Base-by-base conservation (phyloP, 2,797 vertebrate species). In the Lateolabrax maculatus region DNA sequence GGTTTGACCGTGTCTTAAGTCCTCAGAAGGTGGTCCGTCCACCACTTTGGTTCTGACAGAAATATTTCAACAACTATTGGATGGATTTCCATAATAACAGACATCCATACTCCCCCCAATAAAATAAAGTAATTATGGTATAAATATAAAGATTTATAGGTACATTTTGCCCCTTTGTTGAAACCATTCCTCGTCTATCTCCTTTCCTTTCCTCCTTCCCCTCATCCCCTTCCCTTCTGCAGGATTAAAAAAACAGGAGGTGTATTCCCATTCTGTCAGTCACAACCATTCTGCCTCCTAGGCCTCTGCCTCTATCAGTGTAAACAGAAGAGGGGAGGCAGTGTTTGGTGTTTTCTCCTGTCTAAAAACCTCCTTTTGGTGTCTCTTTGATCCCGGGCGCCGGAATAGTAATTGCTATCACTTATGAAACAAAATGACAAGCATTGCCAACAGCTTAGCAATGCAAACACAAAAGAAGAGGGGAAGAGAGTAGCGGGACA, bases 261-360 rank as follows among this genome's bases (percentile, higher is more conserved):
- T 89, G 85, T 88, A 91, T 85, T 92, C 89, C 68, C 86, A 92
- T 93, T 94, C 88, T 92, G 93, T 92, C 92, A 93, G 77, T 92
- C 91, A 85, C 65, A 41, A 41, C 48, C 23, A 29, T 29, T 80
- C 63, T 87, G 79, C 87, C 89, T 87, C 83, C 67, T 29, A 84
- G 80, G 89, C 90, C 80, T 87, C 81, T 80, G 86, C 67, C 66
- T 88, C 81, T 87, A 89, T 89, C 86, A 86, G 85, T 89, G 85
- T 91, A 92, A 92, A 93, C 92, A 94, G 89, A 86, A 84, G 79
- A 69, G 68, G 75, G 81, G 77, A 71, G 87, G 73, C 80, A 76
- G 87, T 77, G 84, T 88, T 87, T 89, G 84, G 83, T 87, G 80
- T 91, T 87, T 88, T 84, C 79, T 84, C 81, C 76, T 81, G 72